Evolutionary conservation across 2,113 vertebrate species (phyloP).

Genomic region (rat (Rattus norvegicus)): GRCr8 NC_086039.1:23766001-23766500

Average conservation of each 20-base stretch:
- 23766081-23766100: not conserved
- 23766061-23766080: not conserved
- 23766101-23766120: not conserved
- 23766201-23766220: not conserved
- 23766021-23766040: not conserved
- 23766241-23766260: not conserved
- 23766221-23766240: slow-evolving; percentile 14
- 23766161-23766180: not conserved
- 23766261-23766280: not conserved
- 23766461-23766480: not conserved
- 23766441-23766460: slow-evolving; percentile 23
- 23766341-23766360: slow-evolving; percentile 12
- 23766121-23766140: not conserved
- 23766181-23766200: slow-evolving; percentile 2
- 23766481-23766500: slow-evolving; percentile 4
- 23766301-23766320: slow-evolving; percentile 17
- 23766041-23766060: not conserved
- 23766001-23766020: not conserved
- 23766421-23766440: not conserved
- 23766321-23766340: not conserved
- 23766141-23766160: not conserved
- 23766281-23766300: not conserved
- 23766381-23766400: not conserved
- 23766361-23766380: slow-evolving; percentile 37
- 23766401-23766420: slow-evolving; percentile 19